Evolutionary conservation across 2,113 vertebrate species (phyloP).

Genomic region (Tragelaphus strepsiceros): DNA sequence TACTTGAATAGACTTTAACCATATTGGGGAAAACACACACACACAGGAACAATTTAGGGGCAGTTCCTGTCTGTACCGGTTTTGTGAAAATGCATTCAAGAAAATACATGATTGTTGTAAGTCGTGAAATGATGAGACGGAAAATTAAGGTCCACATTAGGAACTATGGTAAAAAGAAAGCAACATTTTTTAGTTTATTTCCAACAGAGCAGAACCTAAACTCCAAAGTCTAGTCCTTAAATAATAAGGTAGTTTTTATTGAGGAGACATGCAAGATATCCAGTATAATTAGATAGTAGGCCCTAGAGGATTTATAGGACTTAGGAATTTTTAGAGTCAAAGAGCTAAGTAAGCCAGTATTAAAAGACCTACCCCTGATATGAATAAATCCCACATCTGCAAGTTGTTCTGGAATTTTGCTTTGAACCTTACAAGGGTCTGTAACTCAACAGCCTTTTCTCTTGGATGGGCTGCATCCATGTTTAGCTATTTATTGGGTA

Average conservation of each 20-base stretch:
- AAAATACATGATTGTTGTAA: neutral
- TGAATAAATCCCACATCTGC: conserved; percentile 69
- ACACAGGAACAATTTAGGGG: neutral
- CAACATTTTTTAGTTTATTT: conserved; percentile 61
- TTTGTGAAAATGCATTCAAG: neutral
- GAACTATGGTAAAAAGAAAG: conserved; percentile 52
- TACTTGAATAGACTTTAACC: neutral
- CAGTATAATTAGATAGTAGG: conserved; percentile 78
- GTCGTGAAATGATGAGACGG: neutral
- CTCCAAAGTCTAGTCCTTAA: conserved; percentile 81
- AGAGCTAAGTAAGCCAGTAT: conserved; percentile 71
- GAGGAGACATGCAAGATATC: conserved; percentile 79
- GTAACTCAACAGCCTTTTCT: conserved; percentile 52
- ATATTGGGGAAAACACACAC: neutral
- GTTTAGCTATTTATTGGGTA: neutral
- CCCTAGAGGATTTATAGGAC: conserved; percentile 79
- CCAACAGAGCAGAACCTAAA: conserved; percentile 64
- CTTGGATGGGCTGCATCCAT: neutral
- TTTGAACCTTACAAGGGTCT: conserved; percentile 69
- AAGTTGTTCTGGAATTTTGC: conserved; percentile 69
- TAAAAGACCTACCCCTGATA: conserved; percentile 54
- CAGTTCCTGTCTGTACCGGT: neutral
- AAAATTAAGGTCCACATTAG: conserved; percentile 54
- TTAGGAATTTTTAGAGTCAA: conserved; percentile 73
- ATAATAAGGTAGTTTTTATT: conserved; percentile 82